These are phyloP conservation scores for Microtus agrestis DNA, from an alignment of 2,797 vertebrate species.

Conservation along the genomic window DNA sequence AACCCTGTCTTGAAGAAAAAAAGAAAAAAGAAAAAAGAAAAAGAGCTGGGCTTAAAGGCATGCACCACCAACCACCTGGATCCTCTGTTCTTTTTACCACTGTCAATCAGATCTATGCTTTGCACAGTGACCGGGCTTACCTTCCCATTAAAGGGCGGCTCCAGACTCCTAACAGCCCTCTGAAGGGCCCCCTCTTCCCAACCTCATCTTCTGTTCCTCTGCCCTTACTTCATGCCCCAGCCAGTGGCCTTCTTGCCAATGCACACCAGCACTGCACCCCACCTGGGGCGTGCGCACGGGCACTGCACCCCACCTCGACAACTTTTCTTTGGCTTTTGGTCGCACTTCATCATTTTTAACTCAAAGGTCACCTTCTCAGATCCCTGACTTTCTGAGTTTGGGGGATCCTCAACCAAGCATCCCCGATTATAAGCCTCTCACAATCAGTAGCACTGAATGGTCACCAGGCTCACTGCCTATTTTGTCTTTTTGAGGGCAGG, in stretches of 20 bases:
- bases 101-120: not conserved
- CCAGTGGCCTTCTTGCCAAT: not conserved
- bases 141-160: not conserved
- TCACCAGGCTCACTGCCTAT: not conserved
- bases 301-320: not conserved
- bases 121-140: no score
- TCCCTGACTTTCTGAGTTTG: not conserved
- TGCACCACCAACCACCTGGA: no score
- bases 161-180: not conserved
- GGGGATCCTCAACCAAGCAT: not conserved
- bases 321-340: not conserved
- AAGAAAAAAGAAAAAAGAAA: no score
- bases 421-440: not conserved
- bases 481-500: not conserved
- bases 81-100: not conserved
- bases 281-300: not conserved
- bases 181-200: rapidly evolving
- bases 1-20: no score
- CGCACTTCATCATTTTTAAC: not conserved
- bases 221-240: not conserved
- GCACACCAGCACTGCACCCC: not conserved
- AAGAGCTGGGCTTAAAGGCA: no score
- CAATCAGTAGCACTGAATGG: not conserved
- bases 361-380: not conserved
- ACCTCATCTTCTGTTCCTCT: not conserved